These are phyloP conservation scores for Ursus arctos DNA, from an alignment of 2,113 vertebrate genomes.

Conservation along the genomic window DNA sequence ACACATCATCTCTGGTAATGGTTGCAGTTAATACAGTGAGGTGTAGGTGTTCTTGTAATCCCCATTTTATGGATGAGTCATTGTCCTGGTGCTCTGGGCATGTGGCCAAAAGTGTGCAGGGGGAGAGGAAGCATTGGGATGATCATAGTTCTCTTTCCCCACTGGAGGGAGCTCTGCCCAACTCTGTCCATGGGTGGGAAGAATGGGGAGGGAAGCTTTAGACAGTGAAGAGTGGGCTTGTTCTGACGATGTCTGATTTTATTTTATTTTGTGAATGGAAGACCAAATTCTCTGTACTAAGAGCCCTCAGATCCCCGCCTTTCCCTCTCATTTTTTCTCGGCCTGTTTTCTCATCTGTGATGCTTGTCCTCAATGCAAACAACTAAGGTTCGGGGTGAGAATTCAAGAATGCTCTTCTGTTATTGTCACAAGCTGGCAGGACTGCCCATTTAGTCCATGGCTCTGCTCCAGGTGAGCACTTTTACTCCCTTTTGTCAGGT, in stretches of 20 bases:
- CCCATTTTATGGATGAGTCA: background rate
- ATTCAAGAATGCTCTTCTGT: background rate
- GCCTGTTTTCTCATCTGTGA: background rate
- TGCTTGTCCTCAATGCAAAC: background rate
- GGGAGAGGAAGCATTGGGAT: fast-evolving
- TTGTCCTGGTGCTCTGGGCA: background rate
- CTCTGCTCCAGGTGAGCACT: background rate
- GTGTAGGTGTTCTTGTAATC: too few relatives aligned
- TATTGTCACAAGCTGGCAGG: background rate
- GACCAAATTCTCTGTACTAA: background rate
- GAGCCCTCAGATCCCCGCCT: background rate
- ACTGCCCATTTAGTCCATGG: too few relatives aligned
- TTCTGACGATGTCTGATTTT: background rate
- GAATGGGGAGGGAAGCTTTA: background rate
- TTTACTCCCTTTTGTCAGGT: too few relatives aligned
- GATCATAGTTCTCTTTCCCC: background rate
- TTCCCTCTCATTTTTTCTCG: background rate
- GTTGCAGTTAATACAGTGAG: background rate
- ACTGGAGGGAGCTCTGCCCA: background rate
- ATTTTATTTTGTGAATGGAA: background rate
- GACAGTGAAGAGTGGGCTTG: background rate
- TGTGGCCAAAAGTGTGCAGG: background rate
- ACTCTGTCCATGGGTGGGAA: background rate
- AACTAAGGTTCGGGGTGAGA: background rate
- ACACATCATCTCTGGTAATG: fast-evolving